Conservation (phyloP, 2,888 invertebrate species). For the Gari tellinella region DNA sequence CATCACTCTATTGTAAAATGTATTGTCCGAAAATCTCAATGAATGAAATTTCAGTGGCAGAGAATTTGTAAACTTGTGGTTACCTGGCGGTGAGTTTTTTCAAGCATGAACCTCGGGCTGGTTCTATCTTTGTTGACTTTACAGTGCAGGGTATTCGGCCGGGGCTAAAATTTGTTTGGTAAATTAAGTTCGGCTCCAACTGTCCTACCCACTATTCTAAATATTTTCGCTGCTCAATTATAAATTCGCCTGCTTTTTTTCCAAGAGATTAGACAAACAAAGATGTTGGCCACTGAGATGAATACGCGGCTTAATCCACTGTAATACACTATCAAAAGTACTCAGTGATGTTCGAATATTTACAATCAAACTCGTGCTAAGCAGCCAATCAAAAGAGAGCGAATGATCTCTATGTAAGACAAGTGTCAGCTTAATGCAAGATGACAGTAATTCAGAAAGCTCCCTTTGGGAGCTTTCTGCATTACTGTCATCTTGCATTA, state of each 20-base stretch:
- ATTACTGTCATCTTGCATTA: too few species aligned
- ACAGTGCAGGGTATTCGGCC: neutral
- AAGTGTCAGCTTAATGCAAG: too few species aligned
- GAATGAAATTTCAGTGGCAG: constrained; percentile 1
- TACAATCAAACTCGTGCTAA: too few species aligned
- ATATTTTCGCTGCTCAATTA: constrained; percentile 5
- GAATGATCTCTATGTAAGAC: too few species aligned
- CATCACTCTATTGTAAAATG: too few species aligned
- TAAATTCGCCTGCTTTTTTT: neutral
- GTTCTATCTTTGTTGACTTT: constrained; percentile 7
- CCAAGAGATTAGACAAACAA: constrained; percentile 7
- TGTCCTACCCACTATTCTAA: constrained; percentile 9
- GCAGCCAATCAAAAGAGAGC: too few species aligned
- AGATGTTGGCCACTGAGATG: neutral
- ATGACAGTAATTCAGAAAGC: too few species aligned
- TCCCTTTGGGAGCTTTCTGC: too few species aligned
- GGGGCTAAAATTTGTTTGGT: neutral
- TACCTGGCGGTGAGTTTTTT: neutral
- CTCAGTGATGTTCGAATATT: too few species aligned
- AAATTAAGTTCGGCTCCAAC: constrained; percentile 10
- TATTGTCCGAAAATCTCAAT: constrained; percentile 1
- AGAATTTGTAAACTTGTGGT: neutral
- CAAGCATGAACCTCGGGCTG: constrained; percentile 1
- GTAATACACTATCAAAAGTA: constrained; percentile 6
- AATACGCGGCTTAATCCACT: neutral